Base-by-base conservation (phyloP, 2,797 vertebrate genomes). In the Loriculus beryllinus region DNA sequence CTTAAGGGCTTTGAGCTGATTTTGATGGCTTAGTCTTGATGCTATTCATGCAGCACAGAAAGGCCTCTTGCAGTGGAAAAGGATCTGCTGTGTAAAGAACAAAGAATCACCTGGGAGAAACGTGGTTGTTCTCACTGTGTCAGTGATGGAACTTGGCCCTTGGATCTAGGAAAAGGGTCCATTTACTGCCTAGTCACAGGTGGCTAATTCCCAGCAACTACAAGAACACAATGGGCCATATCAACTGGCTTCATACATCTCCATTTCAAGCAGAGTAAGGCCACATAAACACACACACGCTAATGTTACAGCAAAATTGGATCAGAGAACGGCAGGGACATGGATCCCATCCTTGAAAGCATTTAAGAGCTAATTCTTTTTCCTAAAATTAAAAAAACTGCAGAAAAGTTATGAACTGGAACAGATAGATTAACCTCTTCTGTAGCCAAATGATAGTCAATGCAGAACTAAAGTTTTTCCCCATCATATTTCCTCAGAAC, bases 1-100 rank as follows among this genome's bases (percentile, higher is more conserved):
- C 43, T 92, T 93, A 95, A 81, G 45, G 70, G 67, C 47, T 95
- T 69, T 92, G 76, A 77, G 45, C 49, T 47, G 59, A 90, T 92
- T 93, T 85, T 87, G 82, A 89, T 71, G 79, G 88, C 42, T 91
- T 57, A n/a, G 35, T 42, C 75, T 80, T 75, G 52, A 75, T 52
- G 45, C 45, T 92, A 54, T 84, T 93, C n/a, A 64, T 11, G 57
- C 40, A 95, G 48, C 60, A 56, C 33, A 82, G 35, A 80, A 90
- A 85, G 37, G 54, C 43, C 48, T 77, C 40, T 42, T 74, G 83
- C 56, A 85, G 48, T 19, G 48, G 70, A 88, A 77, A 35, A 56
- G 29, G 40, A 82, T 65, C 60, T 0, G 0, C 40, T 68, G 37
- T 15, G 29, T 49, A 54, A 87, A 82, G 65, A 79, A 35, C 39